Evolutionary conservation across 2,888 invertebrate genomes (phyloP), one percentile per base, ranked within the genome.

Genomic region (Apamea anceps): DNA sequence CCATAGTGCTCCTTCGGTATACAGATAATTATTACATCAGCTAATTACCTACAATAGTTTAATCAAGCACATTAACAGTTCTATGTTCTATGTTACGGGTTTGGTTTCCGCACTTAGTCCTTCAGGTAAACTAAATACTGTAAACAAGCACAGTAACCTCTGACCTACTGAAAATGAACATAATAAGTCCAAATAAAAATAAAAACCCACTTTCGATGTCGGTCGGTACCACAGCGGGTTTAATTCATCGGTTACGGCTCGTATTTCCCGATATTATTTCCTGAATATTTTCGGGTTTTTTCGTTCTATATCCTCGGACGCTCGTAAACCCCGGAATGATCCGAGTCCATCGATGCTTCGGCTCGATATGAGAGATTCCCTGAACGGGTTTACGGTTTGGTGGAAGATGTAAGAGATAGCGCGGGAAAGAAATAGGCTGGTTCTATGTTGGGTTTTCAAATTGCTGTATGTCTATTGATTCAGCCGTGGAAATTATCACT

Each of bases 251-350:
- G 93, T 92, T 94, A 94, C 92, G 91, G 93, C 91, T 93, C 95
- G 93, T 96, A 95, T 94, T 94, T 95, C 85, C 92, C 88, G 93
- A 93, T 94, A 95, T 95, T 94, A 95, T 94, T 60, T 94, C 92
- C 88, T 86, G 91, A 91, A 94, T 95, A 95, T 96, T 94, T 93
- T 92, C 92, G 93, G 90, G 87, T 88, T 94, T 95, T 95, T 94
- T 90, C 91, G 91, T 90, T 88, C 91, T 88, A 90, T 90, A 93
- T 91, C 90, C 91, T 90, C 90, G 92, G 92, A 88, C 91, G 94
- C 84, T 94, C 96, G 95, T 96, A 96, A 96, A 96, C 94, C 94
- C 92, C 87, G 91, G 94, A 96, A 95, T 96, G 94, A 96, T 94
- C 96, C 92, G 85, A 87, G 91, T 88, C 93, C 92, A 94, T 94